Conservation (phyloP, 2,797 vertebrate species). For the Channa striata region DNA sequence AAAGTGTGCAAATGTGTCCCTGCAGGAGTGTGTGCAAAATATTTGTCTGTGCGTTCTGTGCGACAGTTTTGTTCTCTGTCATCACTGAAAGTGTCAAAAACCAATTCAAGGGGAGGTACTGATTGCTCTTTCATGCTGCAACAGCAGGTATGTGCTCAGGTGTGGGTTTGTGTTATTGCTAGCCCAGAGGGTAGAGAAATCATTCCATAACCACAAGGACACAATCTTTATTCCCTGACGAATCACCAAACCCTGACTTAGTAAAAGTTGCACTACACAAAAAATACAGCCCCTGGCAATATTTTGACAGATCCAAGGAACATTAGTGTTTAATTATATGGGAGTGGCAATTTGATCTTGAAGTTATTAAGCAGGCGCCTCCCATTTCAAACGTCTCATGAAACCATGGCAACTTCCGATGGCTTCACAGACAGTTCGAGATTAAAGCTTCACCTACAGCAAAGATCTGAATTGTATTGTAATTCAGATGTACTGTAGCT, state of each 20-base stretch:
- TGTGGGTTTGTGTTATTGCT: slow-evolving; percentile 52
- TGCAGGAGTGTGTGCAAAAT: slow-evolving; percentile 31
- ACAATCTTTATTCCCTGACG: slow-evolving; percentile 47
- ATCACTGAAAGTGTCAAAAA: slow-evolving; percentile 40
- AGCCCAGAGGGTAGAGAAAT: slow-evolving; percentile 46
- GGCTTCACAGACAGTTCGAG: neutral
- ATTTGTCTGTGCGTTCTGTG: slow-evolving; percentile 8
- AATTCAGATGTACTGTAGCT: neutral
- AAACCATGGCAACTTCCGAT: neutral
- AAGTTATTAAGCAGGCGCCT: slow-evolving; percentile 3
- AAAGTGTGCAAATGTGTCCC: slow-evolving; percentile 35
- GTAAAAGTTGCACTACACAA: slow-evolving; percentile 8
- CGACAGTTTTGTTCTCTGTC: slow-evolving; percentile 34
- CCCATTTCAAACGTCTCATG: neutral
- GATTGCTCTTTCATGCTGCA: slow-evolving; percentile 53
- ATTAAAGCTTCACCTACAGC: slow-evolving; percentile 7
- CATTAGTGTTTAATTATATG: slow-evolving; percentile 29
- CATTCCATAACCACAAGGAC: slow-evolving; percentile 61
- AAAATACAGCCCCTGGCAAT: neutral
- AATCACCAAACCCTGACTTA: slow-evolving; percentile 36
- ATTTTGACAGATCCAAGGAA: slow-evolving; percentile 27
- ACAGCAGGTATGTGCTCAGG: slow-evolving; percentile 42
- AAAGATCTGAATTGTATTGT: neutral
- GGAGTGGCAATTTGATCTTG: neutral
- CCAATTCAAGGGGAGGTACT: slow-evolving; percentile 30